Base-by-base conservation (phyloP, 1,140 invertebrate species). In the Cecropterus lyciades region DNA sequence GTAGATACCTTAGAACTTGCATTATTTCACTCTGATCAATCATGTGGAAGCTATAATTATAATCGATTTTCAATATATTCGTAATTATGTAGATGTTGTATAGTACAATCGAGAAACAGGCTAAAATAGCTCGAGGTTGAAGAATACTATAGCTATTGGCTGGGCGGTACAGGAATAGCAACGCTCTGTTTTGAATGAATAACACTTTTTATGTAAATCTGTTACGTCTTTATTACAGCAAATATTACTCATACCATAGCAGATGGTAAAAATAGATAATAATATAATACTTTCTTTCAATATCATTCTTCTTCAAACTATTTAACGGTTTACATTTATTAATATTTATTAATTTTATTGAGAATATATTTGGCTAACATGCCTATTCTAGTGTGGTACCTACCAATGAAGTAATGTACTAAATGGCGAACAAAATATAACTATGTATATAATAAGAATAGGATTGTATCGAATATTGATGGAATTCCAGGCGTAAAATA, bases 121-220 rank as follows among this genome's bases (percentile, higher is more conserved):
- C 75, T 71, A 82, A 86, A 86, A 86, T 86, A 85, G 73, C 79
- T 66, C 79, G 85, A 88, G 85, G 83, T 81, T 81, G 70, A 80
- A 80, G 72, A 77, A 78, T 82, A 80, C 72, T 80, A 78, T 74
- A 72, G 79, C 72, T 75, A 82, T 85, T 78, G 82, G 78, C 77
- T 77, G 80, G 80, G 80, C 79, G 80, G 65, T 76, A 83, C 80
- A 73, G 69, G 85, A 86, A 85, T 86, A 85, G 79, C 69, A 46
- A 51, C 59, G 56, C 69, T 57, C 56, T 79, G 72, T 81, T 84
- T 82, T 82, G 60, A 72, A 80, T 77, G 77, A 75, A 85, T 76
- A 79, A 69, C 65, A 67, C 67, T 73, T 65, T 75, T 73, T 72
- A 72, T 62, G 52, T 67, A 49, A 69, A 64, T 20, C 24, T 37